Evolutionary conservation across 1,140 invertebrate genomes (phyloP), one percentile per base, ranked within the genome.

Genomic region (Chrysomallon squamiferum): DNA sequence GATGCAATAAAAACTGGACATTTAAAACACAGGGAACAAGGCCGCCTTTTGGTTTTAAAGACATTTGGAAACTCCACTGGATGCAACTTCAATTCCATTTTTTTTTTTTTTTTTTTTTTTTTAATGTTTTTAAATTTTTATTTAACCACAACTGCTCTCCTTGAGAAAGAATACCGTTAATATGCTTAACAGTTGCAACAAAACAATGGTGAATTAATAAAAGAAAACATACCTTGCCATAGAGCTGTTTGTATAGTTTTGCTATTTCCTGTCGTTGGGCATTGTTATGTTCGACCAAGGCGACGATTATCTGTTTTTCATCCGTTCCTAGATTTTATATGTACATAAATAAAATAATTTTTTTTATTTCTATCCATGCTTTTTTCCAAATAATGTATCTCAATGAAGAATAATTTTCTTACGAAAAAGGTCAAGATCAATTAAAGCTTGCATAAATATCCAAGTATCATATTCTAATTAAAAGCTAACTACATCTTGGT

Each of bases 211-310:
- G n/a, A n/a, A n/a, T n/a, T n/a, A n/a, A n/a, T n/a, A n/a, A n/a
- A n/a, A n/a, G 25, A 5, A 43, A 49, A 32, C 63, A 59, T 71
- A 92, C 92, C 86, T 95, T 96, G 81, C 96, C 96, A 81, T 93
- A 98, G 63, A 92, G 89, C 54, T 92, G 93, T 87, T 98, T 97
- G 86, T 93, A 99, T 0, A 92, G 90, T 78, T 92, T 90, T 18
- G 92, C 91, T 72, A 98, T 96, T 84, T 96, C 91, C 66, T 95
- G 86, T 69, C 96, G 89, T 85, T 97, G 95, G 7, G 92, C 91
- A 77, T 94, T 93, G 63, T 91, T 93, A 72, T 95, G 90, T 74
- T 91, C 91, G 50, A 92, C 92, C 2, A 97, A 86, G 9, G 96
- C 89, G 73, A 95, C 91, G 76, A 97, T 96, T 75, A 98, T 94